phyloP scores from a whole-genome alignment of 2,888 invertebrate species.

The Meiosimyza platycephala region DNA sequence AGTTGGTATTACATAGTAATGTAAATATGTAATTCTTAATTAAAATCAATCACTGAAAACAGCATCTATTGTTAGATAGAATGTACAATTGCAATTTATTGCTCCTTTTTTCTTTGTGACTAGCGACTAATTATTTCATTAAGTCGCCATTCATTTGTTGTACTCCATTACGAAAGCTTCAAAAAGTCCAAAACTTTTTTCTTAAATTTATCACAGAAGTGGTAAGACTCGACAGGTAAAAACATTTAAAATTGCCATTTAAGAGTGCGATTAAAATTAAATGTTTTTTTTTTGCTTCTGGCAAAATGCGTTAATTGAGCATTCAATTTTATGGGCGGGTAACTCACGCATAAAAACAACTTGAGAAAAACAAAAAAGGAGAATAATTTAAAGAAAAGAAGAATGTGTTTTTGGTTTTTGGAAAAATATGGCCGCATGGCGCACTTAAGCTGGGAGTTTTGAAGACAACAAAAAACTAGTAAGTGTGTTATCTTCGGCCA shows the following conservation, averaged over 20 bases:
- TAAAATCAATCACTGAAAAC: no score
- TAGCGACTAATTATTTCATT: neutral
- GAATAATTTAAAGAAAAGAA: neutral
- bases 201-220: neutral
- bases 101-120: neutral
- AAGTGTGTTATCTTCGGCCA: no score
- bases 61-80: neutral
- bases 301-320: neutral
- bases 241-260: no score
- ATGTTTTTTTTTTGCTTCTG: neutral
- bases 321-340: neutral
- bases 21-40: no score
- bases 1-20: neutral
- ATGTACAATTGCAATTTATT: neutral
- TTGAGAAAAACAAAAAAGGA: neutral
- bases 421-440: no score
- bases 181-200: neutral
- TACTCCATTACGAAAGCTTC: neutral
- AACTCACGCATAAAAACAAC: neutral
- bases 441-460: no score
- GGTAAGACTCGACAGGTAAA: no score
- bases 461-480: no score
- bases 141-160: neutral
- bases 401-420: no score
- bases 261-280: conserved; percentile 14